Evolutionary conservation across 2,797 vertebrate genomes (phyloP), one percentile per base, ranked within the genome.

Genomic region (Bradypodion ventrale): DNA sequence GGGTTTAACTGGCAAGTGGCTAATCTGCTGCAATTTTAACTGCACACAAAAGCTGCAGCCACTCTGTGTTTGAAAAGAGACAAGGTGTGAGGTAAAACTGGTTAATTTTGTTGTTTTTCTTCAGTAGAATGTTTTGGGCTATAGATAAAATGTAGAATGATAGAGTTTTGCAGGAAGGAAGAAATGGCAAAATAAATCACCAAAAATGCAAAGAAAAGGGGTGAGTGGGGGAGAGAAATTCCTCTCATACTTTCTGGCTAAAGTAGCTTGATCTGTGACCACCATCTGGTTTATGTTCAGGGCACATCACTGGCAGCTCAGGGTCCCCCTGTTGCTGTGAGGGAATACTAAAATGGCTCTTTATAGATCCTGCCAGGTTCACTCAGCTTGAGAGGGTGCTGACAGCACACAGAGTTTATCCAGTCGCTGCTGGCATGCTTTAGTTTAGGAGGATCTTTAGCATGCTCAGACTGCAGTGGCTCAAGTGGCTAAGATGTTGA

Each of bases 201-300:
- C 81, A 87, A 56, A 75, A 77, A 70, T 69, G 87, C 86, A 81
- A 91, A 85, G 85, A 82, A 87, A 84, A 19, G 1, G 60, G 52
- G 60, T 32, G 74, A 6, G 0, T 3, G 74, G 68, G 78, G 74
- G 79, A 77, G 68, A 62, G 87, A 90, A 93, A 94, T 94, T 95
- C 93, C 87, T 94, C 73, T 91, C 90, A 0, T 95, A 92, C 87
- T 82, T 93, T 75, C 78, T 85, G 78, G 85, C 83, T 88, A 92
- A 92, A 91, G 89, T 74, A 91, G 92, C 25, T 87, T 87, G 66
- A 32, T 94, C 89, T 89, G 87, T 89, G 92, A 88, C 92, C 92
- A 87, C 90, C 44, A 0, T 79, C 92, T 93, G 92, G 77, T 89
- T 91, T 92, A 88, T 91, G 91, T 91, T 85, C 0, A 0, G 89